These are phyloP conservation scores for Araneus ventricosus DNA, from an alignment of 1,140 invertebrate genomes.

Conservation along the genomic window DNA sequence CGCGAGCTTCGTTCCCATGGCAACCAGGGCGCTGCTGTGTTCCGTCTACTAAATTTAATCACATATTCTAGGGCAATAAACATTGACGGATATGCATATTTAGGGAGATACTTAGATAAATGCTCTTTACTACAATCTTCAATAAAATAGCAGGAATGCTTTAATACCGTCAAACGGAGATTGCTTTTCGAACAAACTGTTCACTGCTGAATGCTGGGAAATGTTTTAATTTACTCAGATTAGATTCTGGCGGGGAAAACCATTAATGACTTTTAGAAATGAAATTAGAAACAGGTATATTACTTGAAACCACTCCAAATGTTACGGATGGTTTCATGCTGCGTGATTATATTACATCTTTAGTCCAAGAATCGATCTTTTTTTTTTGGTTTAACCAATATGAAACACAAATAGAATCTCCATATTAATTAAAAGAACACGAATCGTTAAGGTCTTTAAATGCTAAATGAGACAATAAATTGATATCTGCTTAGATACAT, in stretches of 20 bases:
- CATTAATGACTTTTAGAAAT: slow-evolving; percentile 34
- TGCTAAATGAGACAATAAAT: too few relatives aligned
- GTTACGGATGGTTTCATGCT: neutral
- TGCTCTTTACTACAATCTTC: slow-evolving; percentile 65
- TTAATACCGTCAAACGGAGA: slow-evolving; percentile 60
- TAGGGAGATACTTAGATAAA: slow-evolving; percentile 71
- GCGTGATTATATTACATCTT: too few relatives aligned
- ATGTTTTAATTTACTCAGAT: slow-evolving; percentile 50
- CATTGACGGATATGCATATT: slow-evolving; percentile 74
- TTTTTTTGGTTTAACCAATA: too few relatives aligned
- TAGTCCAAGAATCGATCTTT: too few relatives aligned
- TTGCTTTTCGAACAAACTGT: slow-evolving; percentile 50
- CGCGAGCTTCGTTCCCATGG: slow-evolving; percentile 67
- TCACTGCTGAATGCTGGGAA: slow-evolving; percentile 5
- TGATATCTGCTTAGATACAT: too few relatives aligned
- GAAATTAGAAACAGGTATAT: slow-evolving; percentile 24
- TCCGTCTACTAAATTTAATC: slow-evolving; percentile 73
- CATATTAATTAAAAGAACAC: too few relatives aligned
- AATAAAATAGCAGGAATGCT: slow-evolving; percentile 71
- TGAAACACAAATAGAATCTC: too few relatives aligned
- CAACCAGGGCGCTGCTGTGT: slow-evolving; percentile 49
- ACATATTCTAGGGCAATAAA: slow-evolving; percentile 74
- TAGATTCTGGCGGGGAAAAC: neutral
- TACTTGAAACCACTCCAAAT: neutral
- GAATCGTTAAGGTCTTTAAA: too few relatives aligned